Evolutionary conservation across 2,797 vertebrate species (phyloP).

Genomic region (Notamacropus eugenii): DNA sequence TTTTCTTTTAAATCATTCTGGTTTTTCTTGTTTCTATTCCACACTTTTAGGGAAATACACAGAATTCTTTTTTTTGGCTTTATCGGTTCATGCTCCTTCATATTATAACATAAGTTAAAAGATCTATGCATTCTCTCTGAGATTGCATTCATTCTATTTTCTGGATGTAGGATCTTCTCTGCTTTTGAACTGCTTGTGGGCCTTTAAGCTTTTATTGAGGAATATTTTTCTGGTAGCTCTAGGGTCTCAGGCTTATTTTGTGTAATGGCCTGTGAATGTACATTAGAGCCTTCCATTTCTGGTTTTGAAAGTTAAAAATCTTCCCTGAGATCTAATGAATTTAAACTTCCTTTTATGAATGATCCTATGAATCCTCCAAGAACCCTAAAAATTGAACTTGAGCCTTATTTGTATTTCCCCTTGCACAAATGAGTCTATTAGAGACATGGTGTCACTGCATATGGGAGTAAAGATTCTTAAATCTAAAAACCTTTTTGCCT

Average conservation of each 20-base stretch:
- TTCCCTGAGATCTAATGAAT: not conserved
- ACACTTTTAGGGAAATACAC: not conserved
- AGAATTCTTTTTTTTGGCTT: not conserved
- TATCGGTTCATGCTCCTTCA: not conserved
- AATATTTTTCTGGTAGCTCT: not conserved
- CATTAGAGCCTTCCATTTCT: not conserved
- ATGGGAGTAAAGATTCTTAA: not conserved
- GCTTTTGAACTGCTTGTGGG: not conserved
- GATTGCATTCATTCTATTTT: not conserved
- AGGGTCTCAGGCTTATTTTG: not conserved
- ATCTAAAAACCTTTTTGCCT: not conserved
- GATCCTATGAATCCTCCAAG: not conserved
- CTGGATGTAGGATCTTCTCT: not conserved
- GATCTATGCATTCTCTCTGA: not conserved
- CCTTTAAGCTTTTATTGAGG: not conserved
- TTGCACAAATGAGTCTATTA: not conserved
- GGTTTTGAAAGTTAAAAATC: not conserved
- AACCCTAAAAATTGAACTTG: not conserved
- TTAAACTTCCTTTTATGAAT: not conserved
- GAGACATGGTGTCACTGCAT: not conserved
- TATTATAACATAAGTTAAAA: not conserved
- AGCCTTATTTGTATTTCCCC: not conserved
- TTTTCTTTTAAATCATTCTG: not conserved
- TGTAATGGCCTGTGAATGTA: not conserved
- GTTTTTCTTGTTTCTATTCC: not conserved